Percentiles rank a stretch among this genome's conserved stretches.
Conservation (phyloP, 2,113 vertebrate species). For the Loxodonta africana region DNA sequence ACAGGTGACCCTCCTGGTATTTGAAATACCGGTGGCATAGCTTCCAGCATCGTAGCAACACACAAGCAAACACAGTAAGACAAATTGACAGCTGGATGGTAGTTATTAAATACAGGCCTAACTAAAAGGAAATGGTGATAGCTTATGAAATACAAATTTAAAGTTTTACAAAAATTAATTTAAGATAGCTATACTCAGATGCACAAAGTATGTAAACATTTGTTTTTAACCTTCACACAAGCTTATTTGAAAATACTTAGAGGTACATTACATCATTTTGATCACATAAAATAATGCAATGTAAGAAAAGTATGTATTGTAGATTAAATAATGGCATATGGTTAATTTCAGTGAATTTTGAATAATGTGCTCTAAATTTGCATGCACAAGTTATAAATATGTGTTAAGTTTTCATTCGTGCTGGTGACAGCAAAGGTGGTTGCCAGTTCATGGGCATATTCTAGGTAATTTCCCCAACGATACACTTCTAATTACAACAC, state of each 20-base stretch:
- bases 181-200: background rate
- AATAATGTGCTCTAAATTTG: conserved; percentile 57
- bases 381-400: conserved; percentile 35
- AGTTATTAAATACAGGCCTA: background rate
- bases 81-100: background rate
- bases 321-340: conserved; percentile 4
- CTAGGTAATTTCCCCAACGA: conserved; percentile 61
- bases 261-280: conserved; percentile 16
- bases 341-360: conserved; percentile 41
- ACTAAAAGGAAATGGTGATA: background rate
- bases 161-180: conserved; percentile 43
- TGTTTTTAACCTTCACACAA: conserved; percentile 15
- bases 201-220: background rate
- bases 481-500: conserved; percentile 66
- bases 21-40: background rate
- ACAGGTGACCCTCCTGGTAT: no score
- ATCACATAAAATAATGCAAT: background rate
- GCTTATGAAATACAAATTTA: background rate
- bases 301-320: conserved; percentile 33
- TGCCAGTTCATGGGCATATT: background rate
- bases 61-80: background rate
- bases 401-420: conserved; percentile 66
- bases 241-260: conserved; percentile 42
- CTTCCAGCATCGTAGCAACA: background rate
- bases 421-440: conserved; percentile 1